These are phyloP conservation scores for Branchellion lobata DNA, from an alignment of 2,888 invertebrate genomes.

Conservation along the genomic window DNA sequence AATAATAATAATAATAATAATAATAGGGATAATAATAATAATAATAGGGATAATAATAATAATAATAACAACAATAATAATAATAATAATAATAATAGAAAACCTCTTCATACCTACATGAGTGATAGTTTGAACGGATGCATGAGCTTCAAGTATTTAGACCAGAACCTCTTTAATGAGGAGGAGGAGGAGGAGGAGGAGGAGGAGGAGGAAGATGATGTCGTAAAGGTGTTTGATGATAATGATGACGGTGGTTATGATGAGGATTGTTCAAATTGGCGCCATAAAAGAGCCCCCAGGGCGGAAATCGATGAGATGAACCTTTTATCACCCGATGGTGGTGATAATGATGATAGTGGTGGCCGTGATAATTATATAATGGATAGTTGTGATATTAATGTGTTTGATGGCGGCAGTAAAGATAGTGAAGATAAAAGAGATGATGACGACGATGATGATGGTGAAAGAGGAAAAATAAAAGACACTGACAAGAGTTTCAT, in stretches of 20 bases:
- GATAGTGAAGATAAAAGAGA: background rate
- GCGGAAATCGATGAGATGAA: background rate
- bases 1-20: no score
- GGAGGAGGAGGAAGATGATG: conserved; percentile 17
- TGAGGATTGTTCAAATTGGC: background rate
- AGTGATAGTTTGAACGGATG: background rate
- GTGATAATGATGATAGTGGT: background rate
- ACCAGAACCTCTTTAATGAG: background rate
- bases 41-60: no score
- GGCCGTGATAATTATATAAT: background rate
- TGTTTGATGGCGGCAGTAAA: background rate
- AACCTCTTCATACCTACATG: background rate
- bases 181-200: conserved; percentile 25
- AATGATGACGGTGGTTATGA: background rate
- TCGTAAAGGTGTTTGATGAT: background rate
- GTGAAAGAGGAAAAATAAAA: background rate
- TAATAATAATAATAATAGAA: no score
- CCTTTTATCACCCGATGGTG: background rate
- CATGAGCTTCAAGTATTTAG: background rate
- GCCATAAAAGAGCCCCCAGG: background rate
- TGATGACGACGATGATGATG: background rate
- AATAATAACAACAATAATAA: no score
- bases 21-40: no score
- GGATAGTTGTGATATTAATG: background rate
- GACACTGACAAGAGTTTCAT: background rate